phyloP scores from a whole-genome alignment of 2,888 invertebrate species.

The Hecatera dysodea region DNA sequence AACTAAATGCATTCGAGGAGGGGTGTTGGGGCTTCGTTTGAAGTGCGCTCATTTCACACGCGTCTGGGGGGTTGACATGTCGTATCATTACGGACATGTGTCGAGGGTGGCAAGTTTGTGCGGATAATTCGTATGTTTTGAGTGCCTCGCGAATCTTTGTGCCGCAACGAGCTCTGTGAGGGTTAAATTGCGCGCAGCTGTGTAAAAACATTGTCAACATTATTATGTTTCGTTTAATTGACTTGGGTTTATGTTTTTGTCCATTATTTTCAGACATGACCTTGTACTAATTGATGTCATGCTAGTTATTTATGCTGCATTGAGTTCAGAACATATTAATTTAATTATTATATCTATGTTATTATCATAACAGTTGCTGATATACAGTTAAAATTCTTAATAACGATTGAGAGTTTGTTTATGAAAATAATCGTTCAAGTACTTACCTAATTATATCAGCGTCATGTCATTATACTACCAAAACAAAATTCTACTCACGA shows the following conservation, averaged over 20 bases:
- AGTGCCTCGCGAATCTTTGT: conserved; percentile 63
- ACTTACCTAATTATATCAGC: neutral
- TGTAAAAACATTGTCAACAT: conserved; percentile 47
- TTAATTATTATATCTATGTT: neutral
- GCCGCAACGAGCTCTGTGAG: conserved; percentile 49
- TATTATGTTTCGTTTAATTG: conserved; percentile 46
- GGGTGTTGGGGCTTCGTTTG: conserved; percentile 75
- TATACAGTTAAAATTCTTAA: no score
- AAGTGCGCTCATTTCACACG: conserved; percentile 86
- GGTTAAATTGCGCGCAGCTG: conserved; percentile 61
- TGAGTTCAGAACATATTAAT: neutral
- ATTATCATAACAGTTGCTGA: neutral
- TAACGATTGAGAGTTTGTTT: no score
- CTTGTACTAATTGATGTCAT: conserved; percentile 17
- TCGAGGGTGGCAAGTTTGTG: conserved; percentile 74
- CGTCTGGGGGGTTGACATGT: conserved; percentile 80
- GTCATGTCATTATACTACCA: neutral
- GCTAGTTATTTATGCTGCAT: neutral
- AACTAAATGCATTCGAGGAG: conserved; percentile 86
- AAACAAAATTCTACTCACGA: conserved; percentile 9
- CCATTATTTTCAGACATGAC: conserved; percentile 14
- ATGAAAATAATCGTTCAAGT: neutral
- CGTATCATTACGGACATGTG: conserved; percentile 85
- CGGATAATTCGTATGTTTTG: conserved; percentile 72
- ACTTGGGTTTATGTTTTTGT: conserved; percentile 21